Base-by-base conservation (phyloP, 1,140 invertebrate species). In the Apis cerana region DNA sequence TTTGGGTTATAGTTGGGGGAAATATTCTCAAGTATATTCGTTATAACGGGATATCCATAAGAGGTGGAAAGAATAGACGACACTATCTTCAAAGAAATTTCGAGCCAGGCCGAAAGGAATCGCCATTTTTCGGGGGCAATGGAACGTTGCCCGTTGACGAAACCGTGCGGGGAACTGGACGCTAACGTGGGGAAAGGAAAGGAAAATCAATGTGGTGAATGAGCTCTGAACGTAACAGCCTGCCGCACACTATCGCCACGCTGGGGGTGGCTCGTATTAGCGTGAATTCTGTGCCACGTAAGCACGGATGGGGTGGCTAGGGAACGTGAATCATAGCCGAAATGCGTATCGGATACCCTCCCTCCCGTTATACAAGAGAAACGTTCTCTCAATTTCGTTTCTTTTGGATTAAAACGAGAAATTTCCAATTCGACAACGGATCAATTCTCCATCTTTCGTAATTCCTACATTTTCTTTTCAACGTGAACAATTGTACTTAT, bases 171-270 rank as follows among this genome's bases (percentile, higher is more conserved):
- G 85, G 61, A 80, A 84, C 27, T 1, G 27, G 27, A 76, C 83
- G 69, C 85, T 81, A 78, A 84, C 79, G 77, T 65, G 75, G 86
- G 69, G 84, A 88, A n/a, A n/a, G 86, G 89, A 91, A 91, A 91
- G 89, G 89, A 92, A 92, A 92, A 92, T 92, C 92, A 91, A 92
- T 92, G 92, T 89, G 67, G 90, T 85, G 89, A 91, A 92, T 91
- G 89, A 89, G 89, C 90, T 91, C 87, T 80, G 80, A 90, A 86
- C 90, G 82, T 88, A 83, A 88, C 83, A 89, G 88, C 90, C 79
- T 81, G 80, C 61, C 33, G 3, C 80, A 87, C 89, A 90, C 89
- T 90, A 91, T 92, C 86, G 83, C 86, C 79, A 76, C 86, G 86
- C 70, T 83, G 74, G 91, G 91, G 88, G 87, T 90, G 87, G 89